Evolutionary conservation across 1,140 invertebrate species (phyloP).

Genomic region (Drosophila parabipectinata): DNA sequence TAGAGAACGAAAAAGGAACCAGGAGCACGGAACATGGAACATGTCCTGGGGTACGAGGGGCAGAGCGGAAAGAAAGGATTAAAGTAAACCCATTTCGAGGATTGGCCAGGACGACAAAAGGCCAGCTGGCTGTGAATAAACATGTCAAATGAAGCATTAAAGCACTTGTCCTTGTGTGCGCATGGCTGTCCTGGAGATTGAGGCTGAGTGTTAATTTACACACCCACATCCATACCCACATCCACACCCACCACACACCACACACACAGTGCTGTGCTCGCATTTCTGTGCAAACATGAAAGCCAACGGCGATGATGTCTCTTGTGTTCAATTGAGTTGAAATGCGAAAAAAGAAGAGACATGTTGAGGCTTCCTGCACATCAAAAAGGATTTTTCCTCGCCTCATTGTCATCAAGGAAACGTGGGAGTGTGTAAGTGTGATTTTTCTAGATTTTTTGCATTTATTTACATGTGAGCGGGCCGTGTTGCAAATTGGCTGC

Average conservation of each 20-base stretch:
- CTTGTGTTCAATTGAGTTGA: constrained; percentile 52
- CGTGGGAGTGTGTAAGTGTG: constrained; percentile 1
- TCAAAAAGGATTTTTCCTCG: constrained; percentile 38
- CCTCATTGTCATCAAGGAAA: constrained; percentile 6
- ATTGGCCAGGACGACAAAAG: constrained; percentile 64
- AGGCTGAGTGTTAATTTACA: constrained; percentile 50
- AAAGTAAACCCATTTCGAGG: constrained; percentile 62
- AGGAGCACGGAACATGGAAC: constrained; percentile 14
- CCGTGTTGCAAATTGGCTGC: constrained; percentile 71
- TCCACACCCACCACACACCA: not conserved
- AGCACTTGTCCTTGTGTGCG: constrained; percentile 67
- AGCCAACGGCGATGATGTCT: constrained; percentile 47
- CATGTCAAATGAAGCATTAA: constrained; percentile 78
- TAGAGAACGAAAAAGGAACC: not conserved
- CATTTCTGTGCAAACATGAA: constrained; percentile 46
- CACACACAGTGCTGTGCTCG: constrained; percentile 8
- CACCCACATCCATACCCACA: constrained; percentile 2
- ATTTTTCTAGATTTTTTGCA: constrained; percentile 43
- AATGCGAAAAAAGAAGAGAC: constrained; percentile 41
- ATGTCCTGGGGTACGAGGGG: constrained; percentile 1
- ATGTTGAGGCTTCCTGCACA: constrained; percentile 50
- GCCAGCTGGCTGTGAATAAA: constrained; percentile 75
- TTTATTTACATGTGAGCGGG: constrained; percentile 46
- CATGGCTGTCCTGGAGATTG: constrained; percentile 12
- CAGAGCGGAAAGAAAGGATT: constrained; percentile 53